Evolutionary conservation across 2,113 vertebrate species (phyloP).

Genomic region (Epinephelus lanceolatus): DNA sequence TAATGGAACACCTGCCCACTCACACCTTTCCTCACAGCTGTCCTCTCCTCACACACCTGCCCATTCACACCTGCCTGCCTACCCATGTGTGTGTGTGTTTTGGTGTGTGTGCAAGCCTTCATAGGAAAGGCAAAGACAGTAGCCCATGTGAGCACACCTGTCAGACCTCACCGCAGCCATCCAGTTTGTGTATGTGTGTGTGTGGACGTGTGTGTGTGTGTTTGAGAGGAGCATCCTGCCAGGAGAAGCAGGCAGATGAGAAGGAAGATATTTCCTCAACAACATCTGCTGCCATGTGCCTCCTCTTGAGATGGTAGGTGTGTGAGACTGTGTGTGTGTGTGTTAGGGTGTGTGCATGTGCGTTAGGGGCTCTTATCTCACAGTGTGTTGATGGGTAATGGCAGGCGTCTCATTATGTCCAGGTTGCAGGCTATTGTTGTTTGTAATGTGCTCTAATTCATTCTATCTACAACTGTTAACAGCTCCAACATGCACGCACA

Average conservation of each 20-base stretch:
- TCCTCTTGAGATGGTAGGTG: slow-evolving; percentile 71
- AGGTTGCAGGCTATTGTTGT: slow-evolving; percentile 84
- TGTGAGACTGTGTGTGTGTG: slow-evolving; percentile 23
- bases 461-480: slow-evolving; percentile 83
- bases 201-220: slow-evolving; percentile 27
- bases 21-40: slow-evolving; percentile 80
- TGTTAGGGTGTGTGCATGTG: slow-evolving; percentile 39
- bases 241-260: slow-evolving; percentile 73
- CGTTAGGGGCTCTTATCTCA: slow-evolving; percentile 73
- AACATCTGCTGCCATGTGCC: slow-evolving; percentile 82
- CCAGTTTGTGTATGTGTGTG: slow-evolving; percentile 31
- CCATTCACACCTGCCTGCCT: slow-evolving; percentile 76
- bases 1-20: slow-evolving; percentile 84
- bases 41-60: slow-evolving; percentile 78
- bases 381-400: slow-evolving; percentile 81
- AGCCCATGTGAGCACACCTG: slow-evolving; percentile 75
- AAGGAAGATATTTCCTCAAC: slow-evolving; percentile 76
- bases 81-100: slow-evolving; percentile 45
- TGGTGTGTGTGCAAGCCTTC: slow-evolving; percentile 41
- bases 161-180: slow-evolving; percentile 71
- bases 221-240: slow-evolving; percentile 60
- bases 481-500: slow-evolving; percentile 60
- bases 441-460: slow-evolving; percentile 85
- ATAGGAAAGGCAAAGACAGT: slow-evolving; percentile 62
- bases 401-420: slow-evolving; percentile 85